Conservation (phyloP, 2,888 invertebrate species). For the Drosophila leonis region DNA sequence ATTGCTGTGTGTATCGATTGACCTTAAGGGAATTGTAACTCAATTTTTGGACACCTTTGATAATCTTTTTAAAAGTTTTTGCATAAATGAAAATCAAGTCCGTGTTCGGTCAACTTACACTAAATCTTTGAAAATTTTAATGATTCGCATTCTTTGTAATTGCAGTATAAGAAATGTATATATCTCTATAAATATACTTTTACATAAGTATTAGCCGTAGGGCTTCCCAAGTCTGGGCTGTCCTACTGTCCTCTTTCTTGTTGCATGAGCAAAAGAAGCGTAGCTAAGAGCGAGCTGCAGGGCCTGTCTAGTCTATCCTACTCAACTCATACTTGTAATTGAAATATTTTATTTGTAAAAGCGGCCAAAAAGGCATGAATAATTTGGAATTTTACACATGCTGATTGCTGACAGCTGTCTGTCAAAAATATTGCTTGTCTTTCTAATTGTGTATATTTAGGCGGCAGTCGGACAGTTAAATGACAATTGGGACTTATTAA, state of each 20-base stretch:
- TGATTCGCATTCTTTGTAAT: no score
- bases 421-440: conserved; percentile 1
- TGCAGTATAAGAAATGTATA: neutral
- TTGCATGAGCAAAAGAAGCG: neutral
- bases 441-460: neutral
- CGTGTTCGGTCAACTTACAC: neutral
- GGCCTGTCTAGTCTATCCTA: neutral
- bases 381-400: conserved; percentile 3
- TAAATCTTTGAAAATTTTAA: neutral
- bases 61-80: neutral
- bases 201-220: neutral
- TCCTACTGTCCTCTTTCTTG: no score
- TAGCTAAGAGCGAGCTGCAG: no score
- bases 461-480: neutral
- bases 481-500: conserved; percentile 1
- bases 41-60: neutral
- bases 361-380: neutral
- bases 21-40: no score
- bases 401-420: conserved; percentile 37
- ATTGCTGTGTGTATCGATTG: no score
- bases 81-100: neutral
- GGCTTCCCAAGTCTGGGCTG: neutral
- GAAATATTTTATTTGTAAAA: neutral
- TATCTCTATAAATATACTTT: no score
- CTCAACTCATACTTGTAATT: neutral